Conservation (phyloP, 35 echinoderm and acorn worm genomes). For the Nesometra sesokonis region DNA sequence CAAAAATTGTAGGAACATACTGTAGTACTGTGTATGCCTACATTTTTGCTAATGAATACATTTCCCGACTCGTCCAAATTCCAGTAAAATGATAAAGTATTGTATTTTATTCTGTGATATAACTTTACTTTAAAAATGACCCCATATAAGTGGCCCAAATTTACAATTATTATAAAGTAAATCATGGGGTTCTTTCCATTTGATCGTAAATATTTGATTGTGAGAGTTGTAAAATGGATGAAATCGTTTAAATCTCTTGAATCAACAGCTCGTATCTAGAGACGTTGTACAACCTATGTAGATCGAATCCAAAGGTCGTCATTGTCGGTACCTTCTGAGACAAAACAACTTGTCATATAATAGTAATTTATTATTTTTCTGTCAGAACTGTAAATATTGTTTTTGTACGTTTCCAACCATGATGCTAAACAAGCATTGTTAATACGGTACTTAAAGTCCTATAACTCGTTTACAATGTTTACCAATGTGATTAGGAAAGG, state of each 20-base stretch:
- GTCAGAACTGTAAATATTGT: not conserved
- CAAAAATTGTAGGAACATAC: no score
- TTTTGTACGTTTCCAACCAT: not conserved
- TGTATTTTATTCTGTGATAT: no score
- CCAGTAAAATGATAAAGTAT: no score
- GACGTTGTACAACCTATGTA: not conserved
- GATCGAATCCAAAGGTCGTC: not conserved
- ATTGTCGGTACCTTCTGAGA: not conserved
- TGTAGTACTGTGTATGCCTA: no score
- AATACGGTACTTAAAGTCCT: not conserved
- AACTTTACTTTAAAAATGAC: no score
- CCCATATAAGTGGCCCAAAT: no score
- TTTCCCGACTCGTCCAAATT: no score
- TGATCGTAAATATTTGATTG: no score
- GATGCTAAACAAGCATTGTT: not conserved
- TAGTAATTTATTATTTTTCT: not conserved
- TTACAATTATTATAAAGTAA: no score
- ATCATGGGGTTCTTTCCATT: no score
- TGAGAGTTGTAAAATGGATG: not conserved
- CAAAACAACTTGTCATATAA: not conserved
- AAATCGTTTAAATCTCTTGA: not conserved
- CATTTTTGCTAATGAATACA: no score
- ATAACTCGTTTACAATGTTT: not conserved
- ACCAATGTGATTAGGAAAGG: not conserved
- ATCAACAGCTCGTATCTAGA: not conserved